These are phyloP conservation scores for Hiodon alosoides DNA, from an alignment of 2,113 vertebrate genomes.

Conservation along the genomic window DNA sequence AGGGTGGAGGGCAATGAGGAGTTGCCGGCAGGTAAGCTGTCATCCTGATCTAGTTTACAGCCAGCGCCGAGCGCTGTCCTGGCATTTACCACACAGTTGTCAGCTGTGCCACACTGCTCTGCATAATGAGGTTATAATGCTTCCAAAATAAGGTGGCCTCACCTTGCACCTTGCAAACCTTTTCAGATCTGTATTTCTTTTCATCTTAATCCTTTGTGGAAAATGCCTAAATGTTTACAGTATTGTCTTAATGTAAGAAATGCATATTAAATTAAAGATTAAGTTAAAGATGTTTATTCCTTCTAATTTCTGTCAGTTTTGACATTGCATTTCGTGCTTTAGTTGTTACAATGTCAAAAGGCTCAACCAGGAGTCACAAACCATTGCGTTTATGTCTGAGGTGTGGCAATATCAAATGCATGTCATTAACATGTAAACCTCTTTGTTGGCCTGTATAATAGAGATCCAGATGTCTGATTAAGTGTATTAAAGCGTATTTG, in stretches of 20 bases:
- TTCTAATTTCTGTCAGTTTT: neutral
- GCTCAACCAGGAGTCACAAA: too few relatives aligned
- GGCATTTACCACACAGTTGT: too few relatives aligned
- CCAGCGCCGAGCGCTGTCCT: too few relatives aligned
- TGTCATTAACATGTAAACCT: neutral
- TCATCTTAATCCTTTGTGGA: too few relatives aligned
- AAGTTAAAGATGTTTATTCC: neutral
- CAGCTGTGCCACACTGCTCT: too few relatives aligned
- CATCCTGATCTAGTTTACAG: too few relatives aligned
- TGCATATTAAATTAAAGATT: neutral
- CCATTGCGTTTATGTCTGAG: neutral
- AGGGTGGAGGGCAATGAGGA: conserved; percentile 65
- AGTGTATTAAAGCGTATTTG: conserved; percentile 10
- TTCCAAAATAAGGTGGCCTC: too few relatives aligned
- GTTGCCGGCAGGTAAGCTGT: conserved; percentile 69
- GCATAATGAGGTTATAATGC: too few relatives aligned
- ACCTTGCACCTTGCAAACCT: too few relatives aligned
- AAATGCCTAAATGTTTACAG: neutral
- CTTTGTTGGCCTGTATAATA: neutral
- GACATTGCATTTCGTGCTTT: neutral
- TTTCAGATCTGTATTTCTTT: too few relatives aligned
- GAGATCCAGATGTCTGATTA: neutral
- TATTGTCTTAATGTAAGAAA: neutral
- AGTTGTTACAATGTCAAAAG: neutral
- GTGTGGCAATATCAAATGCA: too few relatives aligned